A percentile compares a stretch with the other conserved stretches of the same genome.
These are phyloP conservation scores for Desmodus rotundus DNA, from an alignment of 2,113 vertebrate species.

Conservation along the genomic window DNA sequence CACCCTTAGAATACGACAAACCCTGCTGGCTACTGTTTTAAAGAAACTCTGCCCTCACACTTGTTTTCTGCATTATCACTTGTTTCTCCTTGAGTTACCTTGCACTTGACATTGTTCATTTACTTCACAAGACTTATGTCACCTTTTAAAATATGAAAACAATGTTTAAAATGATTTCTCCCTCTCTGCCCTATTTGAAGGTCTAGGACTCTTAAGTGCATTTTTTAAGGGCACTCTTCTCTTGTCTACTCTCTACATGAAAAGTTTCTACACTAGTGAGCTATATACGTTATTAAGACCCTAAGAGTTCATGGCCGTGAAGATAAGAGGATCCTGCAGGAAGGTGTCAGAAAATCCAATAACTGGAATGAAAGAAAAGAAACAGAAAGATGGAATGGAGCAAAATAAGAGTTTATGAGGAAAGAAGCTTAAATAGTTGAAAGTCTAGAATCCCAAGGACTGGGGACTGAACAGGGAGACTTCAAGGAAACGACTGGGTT, in stretches of 20 bases:
- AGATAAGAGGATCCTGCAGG: slow-evolving; percentile 55
- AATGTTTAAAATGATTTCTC: neutral
- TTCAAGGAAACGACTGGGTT: slow-evolving; percentile 46
- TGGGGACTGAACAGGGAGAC: neutral
- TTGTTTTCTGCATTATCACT: slow-evolving; percentile 64
- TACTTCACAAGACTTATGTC: slow-evolving; percentile 61
- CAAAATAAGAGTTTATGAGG: slow-evolving; percentile 57
- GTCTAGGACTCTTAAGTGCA: neutral
- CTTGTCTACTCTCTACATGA: neutral
- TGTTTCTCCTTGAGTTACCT: slow-evolving; percentile 64
- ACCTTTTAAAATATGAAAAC: slow-evolving; percentile 39
- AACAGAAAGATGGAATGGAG: slow-evolving; percentile 28
- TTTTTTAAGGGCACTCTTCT: neutral
- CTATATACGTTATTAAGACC: slow-evolving; percentile 32
- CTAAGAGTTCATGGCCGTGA: slow-evolving; percentile 36
- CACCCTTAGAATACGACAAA: slow-evolving; percentile 43
- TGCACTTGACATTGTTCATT: slow-evolving; percentile 50
- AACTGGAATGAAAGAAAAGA: slow-evolving; percentile 56
- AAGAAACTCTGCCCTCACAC: slow-evolving; percentile 47
- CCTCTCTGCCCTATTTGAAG: neutral
- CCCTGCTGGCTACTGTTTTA: slow-evolving; percentile 44
- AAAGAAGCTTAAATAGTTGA: slow-evolving; percentile 53
- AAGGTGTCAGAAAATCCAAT: slow-evolving; percentile 58
- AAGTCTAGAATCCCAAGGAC: slow-evolving; percentile 19
- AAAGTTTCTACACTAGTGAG: neutral